Conservation (phyloP, 2,888 invertebrate species). For the Melieria omissa region DNA sequence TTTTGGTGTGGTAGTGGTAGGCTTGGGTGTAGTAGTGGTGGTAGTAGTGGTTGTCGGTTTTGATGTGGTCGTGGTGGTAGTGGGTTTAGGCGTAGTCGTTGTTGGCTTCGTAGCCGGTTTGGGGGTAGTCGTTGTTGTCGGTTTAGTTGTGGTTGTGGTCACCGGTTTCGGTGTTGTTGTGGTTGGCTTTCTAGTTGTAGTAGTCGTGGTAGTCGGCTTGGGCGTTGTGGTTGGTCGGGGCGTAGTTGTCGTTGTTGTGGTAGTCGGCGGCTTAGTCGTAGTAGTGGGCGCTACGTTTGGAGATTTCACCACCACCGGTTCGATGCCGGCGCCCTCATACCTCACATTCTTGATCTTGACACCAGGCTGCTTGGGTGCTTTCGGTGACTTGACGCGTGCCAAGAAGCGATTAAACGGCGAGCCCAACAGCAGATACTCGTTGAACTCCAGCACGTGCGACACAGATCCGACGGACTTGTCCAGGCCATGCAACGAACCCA, state of each 20-base stretch:
- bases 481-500: constrained; percentile 75
- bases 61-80: constrained; percentile 46
- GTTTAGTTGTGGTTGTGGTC: constrained; percentile 40
- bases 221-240: constrained; percentile 39
- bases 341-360: constrained; percentile 62
- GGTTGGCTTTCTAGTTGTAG: constrained; percentile 46
- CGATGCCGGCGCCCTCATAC: constrained; percentile 59
- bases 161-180: constrained; percentile 45
- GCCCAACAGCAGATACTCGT: constrained; percentile 75
- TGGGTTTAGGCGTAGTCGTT: constrained; percentile 50
- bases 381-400: constrained; percentile 72
- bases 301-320: constrained; percentile 55
- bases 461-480: constrained; percentile 70
- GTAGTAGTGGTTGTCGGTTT: constrained; percentile 38
- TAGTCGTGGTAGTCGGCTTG: constrained; percentile 45
- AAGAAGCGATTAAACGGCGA: constrained; percentile 76
- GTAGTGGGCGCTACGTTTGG: constrained; percentile 45
- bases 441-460: constrained; percentile 76
- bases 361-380: constrained; percentile 51
- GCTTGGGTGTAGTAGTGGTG: constrained; percentile 50
- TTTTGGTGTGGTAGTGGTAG: constrained; percentile 43
- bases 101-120: constrained; percentile 42
- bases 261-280: constrained; percentile 50
- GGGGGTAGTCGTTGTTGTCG: constrained; percentile 46
- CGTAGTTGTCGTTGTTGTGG: constrained; percentile 47